A percentile compares a stretch with the other conserved stretches of the same genome.
phyloP scores from a whole-genome alignment of 2,113 vertebrate genomes.

The Pseudois nayaur region DNA sequence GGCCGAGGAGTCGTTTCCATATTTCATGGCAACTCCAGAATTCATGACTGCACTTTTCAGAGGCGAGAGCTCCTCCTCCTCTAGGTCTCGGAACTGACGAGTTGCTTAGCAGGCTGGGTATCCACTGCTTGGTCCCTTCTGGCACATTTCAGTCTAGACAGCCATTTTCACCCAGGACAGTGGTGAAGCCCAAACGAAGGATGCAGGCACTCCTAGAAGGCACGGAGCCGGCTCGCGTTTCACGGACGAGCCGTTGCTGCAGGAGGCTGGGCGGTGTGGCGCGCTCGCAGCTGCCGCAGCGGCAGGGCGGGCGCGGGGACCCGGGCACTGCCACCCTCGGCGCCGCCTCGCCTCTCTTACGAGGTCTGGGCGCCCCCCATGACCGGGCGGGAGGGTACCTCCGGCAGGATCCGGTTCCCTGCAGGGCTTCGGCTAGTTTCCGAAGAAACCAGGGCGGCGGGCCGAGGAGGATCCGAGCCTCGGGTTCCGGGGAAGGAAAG shows the following conservation, averaged over 20 bases:
- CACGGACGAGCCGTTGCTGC: slow-evolving; percentile 63
- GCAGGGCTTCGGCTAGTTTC: slow-evolving; percentile 53
- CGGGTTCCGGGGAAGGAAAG: not conserved
- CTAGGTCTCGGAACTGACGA: slow-evolving; percentile 65
- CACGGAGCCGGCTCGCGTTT: slow-evolving; percentile 55
- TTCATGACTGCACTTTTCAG: slow-evolving; percentile 85
- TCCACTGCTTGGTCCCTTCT: slow-evolving; percentile 39
- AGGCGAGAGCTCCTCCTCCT: slow-evolving; percentile 67
- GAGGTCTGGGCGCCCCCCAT: slow-evolving; percentile 62
- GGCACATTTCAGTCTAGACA: slow-evolving; percentile 76
- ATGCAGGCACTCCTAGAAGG: slow-evolving; percentile 51
- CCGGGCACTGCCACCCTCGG: slow-evolving; percentile 57
- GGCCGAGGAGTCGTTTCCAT: slow-evolving; percentile 80
- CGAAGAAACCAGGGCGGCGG: not conserved
- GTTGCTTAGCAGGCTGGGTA: slow-evolving; percentile 56
- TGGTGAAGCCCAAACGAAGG: slow-evolving; percentile 51
- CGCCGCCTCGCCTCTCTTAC: slow-evolving; percentile 56
- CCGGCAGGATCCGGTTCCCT: not conserved
- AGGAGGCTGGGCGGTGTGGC: slow-evolving; percentile 53
- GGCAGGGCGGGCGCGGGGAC: slow-evolving; percentile 19
- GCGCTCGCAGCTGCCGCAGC: slow-evolving; percentile 54
- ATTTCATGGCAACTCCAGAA: slow-evolving; percentile 85
- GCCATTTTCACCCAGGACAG: slow-evolving; percentile 80
- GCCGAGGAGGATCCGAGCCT: not conserved
- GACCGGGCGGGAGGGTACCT: slow-evolving; percentile 57